Evolutionary conservation across 2,113 vertebrate genomes (phyloP), one percentile per base, ranked within the genome.

Genomic region (Turdus rufiventris): DNA sequence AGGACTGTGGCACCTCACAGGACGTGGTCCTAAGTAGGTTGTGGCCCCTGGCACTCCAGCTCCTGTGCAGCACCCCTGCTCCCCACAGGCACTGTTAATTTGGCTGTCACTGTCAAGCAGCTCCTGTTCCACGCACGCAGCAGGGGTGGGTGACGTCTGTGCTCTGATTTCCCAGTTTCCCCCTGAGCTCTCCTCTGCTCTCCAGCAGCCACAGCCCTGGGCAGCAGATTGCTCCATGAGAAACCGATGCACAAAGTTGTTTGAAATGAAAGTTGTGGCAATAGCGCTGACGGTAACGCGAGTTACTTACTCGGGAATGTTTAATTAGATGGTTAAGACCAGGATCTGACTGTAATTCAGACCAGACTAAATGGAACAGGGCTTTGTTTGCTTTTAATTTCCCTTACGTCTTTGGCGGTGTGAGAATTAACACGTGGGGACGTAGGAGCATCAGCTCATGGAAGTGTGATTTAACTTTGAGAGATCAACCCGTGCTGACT

Each of bases 201-300:
- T n/a, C 40, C 89, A 70, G 54, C 90, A 83, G 74, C 75, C 83
- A 50, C 91, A 58, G 80, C 93, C 91, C 38, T 9, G 2, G 88
- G 92, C 70, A 45, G 34, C 31, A 21, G 72, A 56, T 65, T 72
- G 90, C 90, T 88, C 68, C 81, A 18, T 29, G 81, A 88, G 79
- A 88, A 90, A 85, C 53, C 26, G 54, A 45, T 7, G 88, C 66
- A n/a, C 8, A 1, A 81, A 86, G 20, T 5, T 6, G 76, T 63
- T 48, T 57, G 75, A 90, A 94, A 82, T 14, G 58, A 45, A 96
- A 95, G 79, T 31, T 87, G 85, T 57, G 91, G 93, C 74, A 88
- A 78, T 3, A 10, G 81, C 1, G 34, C 95, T 92, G 86, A 94
- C 2, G 58, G 84, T 68, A 85, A 88, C 1, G 11, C 26, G 2